These are phyloP conservation scores for Bombus vancouverensis DNA, from an alignment of 1,140 invertebrate species.

Conservation along the genomic window DNA sequence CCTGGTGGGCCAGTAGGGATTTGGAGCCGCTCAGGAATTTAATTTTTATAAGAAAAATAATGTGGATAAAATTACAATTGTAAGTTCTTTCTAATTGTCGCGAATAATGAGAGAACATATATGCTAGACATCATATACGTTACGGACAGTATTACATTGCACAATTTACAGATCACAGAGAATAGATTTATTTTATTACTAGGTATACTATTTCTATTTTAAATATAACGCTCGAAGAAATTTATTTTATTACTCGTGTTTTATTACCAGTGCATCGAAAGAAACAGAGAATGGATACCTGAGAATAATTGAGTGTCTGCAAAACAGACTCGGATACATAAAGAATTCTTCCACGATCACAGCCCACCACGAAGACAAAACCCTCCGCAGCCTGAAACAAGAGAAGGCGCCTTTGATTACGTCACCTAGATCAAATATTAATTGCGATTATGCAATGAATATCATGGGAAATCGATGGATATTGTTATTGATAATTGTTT, in stretches of 20 bases:
- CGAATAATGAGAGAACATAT: too few species aligned
- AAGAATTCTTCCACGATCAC: conserved; percentile 94
- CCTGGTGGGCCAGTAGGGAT: too few species aligned
- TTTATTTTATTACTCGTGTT: conserved; percentile 13
- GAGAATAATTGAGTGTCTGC: conserved; percentile 91
- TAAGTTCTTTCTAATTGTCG: too few species aligned
- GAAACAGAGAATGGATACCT: conserved; percentile 83
- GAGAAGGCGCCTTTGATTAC: conserved; percentile 54
- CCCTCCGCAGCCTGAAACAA: conserved; percentile 90
- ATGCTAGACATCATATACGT: too few species aligned
- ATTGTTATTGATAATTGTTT: not conserved
- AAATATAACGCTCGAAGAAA: not conserved
- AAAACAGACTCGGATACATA: conserved; percentile 96
- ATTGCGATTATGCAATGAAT: conserved; percentile 31
- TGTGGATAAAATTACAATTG: too few species aligned
- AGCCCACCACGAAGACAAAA: conserved; percentile 96
- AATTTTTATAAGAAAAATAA: too few species aligned
- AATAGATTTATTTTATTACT: not conserved
- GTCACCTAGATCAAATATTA: conserved; percentile 48
- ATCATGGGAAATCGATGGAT: not conserved
- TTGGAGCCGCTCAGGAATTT: too few species aligned
- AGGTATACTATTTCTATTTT: not conserved
- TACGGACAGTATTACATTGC: not conserved
- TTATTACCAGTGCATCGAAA: not conserved
- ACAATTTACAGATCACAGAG: not conserved